Evolutionary conservation across 2,888 invertebrate genomes (phyloP), one percentile per base, ranked within the genome.

Genomic region (Volucella inflata): DNA sequence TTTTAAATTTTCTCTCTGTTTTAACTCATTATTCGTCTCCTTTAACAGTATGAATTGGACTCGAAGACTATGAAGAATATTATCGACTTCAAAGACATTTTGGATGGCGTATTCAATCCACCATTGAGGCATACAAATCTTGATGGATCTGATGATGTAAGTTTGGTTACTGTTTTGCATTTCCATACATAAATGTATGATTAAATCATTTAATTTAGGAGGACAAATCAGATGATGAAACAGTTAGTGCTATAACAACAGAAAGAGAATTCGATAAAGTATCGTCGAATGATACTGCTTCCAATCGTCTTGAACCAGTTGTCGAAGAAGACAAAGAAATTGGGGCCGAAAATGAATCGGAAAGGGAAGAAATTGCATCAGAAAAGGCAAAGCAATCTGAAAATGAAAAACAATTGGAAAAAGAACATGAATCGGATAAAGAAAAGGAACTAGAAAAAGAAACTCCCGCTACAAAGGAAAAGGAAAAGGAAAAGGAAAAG

Each of bases 31-130:
- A 10, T 53, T 44, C 14, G 8, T 60, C 30, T 38, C 21, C 12
- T 8, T 60, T 88, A 87, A n/a, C 78, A 91, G 92, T 88, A 89
- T 75, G 91, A 91, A 30, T 88, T 91, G 46, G 92, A 92, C 84
- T 88, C 90, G 1, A 91, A 89, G 65, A 89, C 89, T 17, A 79
- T 89, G n/a, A 90, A 90, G 62, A 88, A 87, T 44, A 88, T 92
- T 40, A 84, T 87, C 3, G 88, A 89, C 80, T 92, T 92, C 48
- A 91, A 91, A 75, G 89, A 89, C 8, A 78, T 92, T 87, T 70
- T 92, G 0, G 90, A 91, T 65, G 92, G 92, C 8, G 88, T 88
- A 36, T 90, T 91, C 9, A 88, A 88, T 57, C 90, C 91, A 11
- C 85, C 89, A 0, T 38, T 68, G 9, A 0, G 87, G 53, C 48